Conservation (phyloP, 2,888 invertebrate species). For the Deilephila elpenor region DNA sequence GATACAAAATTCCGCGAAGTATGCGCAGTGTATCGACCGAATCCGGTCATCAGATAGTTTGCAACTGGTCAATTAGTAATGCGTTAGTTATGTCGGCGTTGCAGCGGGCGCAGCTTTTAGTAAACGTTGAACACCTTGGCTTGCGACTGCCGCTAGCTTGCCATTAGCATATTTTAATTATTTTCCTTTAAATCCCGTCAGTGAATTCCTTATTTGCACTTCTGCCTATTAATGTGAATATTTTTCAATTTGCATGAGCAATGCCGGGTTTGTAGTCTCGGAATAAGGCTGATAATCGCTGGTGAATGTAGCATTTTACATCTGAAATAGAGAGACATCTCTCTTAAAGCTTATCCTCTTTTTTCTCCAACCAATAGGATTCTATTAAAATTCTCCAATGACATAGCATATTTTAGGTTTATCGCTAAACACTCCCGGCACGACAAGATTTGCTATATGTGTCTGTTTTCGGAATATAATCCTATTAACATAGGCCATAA, state of each 20-base stretch:
- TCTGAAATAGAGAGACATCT: too few species aligned
- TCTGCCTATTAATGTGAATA: too few species aligned
- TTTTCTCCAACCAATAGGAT: not conserved
- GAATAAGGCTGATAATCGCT: too few species aligned
- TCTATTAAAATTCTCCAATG: too few species aligned
- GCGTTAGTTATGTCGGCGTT: slow-evolving; percentile 54
- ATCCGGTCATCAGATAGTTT: slow-evolving; percentile 40
- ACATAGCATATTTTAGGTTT: too few species aligned
- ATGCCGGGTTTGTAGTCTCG: too few species aligned
- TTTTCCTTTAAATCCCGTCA: slow-evolving; percentile 1
- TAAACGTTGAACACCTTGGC: slow-evolving; percentile 43
- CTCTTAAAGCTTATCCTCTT: too few species aligned
- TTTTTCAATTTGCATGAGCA: too few species aligned
- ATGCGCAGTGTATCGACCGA: slow-evolving; percentile 14
- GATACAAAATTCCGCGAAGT: slow-evolving; percentile 3
- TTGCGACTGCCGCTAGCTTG: not conserved
- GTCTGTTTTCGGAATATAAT: not conserved
- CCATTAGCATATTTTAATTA: slow-evolving; percentile 26
- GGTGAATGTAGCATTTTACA: too few species aligned
- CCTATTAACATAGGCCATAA: not conserved
- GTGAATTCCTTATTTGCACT: not conserved
- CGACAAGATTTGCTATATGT: too few species aligned
- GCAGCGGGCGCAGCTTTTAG: slow-evolving; percentile 30
- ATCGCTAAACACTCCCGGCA: too few species aligned
- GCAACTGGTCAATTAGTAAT: slow-evolving; percentile 52